phyloP scores from a whole-genome alignment of 92 coral and sea anemone genomes.

The Meandrina meandrites region DNA sequence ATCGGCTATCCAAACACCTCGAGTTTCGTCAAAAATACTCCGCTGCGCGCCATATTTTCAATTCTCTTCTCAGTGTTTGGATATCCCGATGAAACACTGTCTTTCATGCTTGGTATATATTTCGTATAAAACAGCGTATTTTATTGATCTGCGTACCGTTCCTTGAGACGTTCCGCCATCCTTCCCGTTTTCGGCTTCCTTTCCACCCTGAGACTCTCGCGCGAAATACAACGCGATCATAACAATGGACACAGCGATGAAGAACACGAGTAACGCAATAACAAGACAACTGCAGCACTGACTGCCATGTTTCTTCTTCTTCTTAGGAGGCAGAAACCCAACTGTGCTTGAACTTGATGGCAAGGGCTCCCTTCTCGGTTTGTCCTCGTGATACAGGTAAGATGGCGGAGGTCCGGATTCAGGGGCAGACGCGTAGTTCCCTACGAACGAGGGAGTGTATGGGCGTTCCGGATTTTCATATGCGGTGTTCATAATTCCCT shows the following conservation, averaged over 20 bases:
- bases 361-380: neutral
- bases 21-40: too few species aligned
- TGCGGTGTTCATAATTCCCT: constrained; percentile 35
- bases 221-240: constrained; percentile 54
- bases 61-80: too few species aligned
- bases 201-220: constrained; percentile 4
- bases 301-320: constrained; percentile 4
- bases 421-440: neutral
- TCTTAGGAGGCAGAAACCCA: constrained; percentile 23
- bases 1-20: too few species aligned
- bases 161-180: neutral
- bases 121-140: too few species aligned
- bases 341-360: constrained; percentile 29
- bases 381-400: neutral
- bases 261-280: constrained; percentile 37
- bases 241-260: constrained; percentile 41
- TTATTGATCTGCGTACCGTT: neutral
- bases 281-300: neutral
- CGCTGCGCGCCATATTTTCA: too few species aligned
- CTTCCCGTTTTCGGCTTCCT: neutral
- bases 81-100: too few species aligned
- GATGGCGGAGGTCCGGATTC: neutral
- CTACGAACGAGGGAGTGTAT: constrained; percentile 14
- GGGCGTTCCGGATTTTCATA: constrained; percentile 28
- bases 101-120: too few species aligned